Percentiles rank a stretch among this genome's conserved stretches.
Evolutionary conservation across 2,113 vertebrate genomes (phyloP).

Genomic region (Solea senegalensis): DNA sequence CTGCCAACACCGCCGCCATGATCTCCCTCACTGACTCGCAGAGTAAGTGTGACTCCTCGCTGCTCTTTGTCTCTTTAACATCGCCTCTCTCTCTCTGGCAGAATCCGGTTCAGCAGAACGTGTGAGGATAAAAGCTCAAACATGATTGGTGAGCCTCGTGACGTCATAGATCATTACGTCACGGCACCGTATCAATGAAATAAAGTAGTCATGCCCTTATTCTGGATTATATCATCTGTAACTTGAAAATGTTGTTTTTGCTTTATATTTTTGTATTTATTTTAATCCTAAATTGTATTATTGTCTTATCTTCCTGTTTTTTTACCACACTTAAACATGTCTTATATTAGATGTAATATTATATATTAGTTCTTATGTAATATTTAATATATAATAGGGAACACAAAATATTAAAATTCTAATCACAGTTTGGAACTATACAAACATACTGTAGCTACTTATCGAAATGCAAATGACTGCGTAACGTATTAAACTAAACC

Average conservation of each 20-base stretch:
- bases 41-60: slow-evolving; percentile 81
- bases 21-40: slow-evolving; percentile 93
- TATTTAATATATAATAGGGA: too few species aligned
- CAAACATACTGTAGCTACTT: too few species aligned
- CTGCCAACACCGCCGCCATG: slow-evolving; percentile 75
- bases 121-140: slow-evolving; percentile 39
- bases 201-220: background rate
- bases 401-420: too few species aligned
- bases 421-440: too few species aligned
- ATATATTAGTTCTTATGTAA: too few species aligned
- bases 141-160: slow-evolving; percentile 50
- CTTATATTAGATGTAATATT: too few species aligned
- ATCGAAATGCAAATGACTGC: too few species aligned
- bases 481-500: too few species aligned
- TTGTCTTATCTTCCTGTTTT: too few species aligned
- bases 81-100: background rate
- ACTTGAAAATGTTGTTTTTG: background rate
- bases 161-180: slow-evolving; percentile 37
- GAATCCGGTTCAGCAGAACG: slow-evolving; percentile 32
- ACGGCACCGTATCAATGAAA: background rate
- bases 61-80: slow-evolving; percentile 17
- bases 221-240: background rate
- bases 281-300: background rate
- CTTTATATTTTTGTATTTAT: background rate
- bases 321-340: too few species aligned